Conservation (phyloP, 2,797 vertebrate genomes). For the Taenioides sp. region DNA sequence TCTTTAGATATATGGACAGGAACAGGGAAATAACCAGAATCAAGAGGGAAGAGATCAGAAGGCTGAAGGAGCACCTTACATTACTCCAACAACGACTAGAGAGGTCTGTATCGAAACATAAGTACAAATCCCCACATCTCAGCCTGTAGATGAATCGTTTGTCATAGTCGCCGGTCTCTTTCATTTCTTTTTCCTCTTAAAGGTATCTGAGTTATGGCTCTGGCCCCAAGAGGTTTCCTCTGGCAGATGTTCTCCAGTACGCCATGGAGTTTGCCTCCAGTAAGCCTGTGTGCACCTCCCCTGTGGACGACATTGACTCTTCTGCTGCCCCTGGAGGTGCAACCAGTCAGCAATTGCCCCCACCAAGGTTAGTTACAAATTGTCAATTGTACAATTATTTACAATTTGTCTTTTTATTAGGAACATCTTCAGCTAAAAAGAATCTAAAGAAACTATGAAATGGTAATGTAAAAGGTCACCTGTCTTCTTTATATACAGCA, state of each 20-base stretch:
- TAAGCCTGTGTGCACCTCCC: conserved; percentile 95
- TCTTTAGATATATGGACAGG: conserved; percentile 93
- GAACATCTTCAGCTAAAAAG: neutral
- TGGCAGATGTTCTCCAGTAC: conserved; percentile 98
- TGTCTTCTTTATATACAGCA: conserved; percentile 68
- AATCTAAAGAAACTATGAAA: neutral
- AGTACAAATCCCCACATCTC: conserved; percentile 14
- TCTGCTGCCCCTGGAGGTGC: conserved; percentile 83
- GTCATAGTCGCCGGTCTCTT: conserved; percentile 2
- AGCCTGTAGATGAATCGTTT: neutral
- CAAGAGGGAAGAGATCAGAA: conserved; percentile 97
- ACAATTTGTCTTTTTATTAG: neutral
- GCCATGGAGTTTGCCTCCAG: conserved; percentile 98
- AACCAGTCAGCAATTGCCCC: conserved; percentile 76
- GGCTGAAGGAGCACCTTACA: conserved; percentile 94
- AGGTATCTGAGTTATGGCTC: conserved; percentile 99
- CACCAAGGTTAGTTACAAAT: conserved; percentile 76
- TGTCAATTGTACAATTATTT: too few species aligned
- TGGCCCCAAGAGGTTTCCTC: conserved; percentile 96
- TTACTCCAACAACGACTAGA: conserved; percentile 96
- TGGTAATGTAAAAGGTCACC: neutral
- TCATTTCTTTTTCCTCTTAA: conserved; percentile 45
- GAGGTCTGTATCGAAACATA: conserved; percentile 73
- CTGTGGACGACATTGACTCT: conserved; percentile 90
- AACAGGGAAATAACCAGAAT: conserved; percentile 96